A percentile compares a stretch with the other conserved stretches of the same genome.
phyloP scores from a whole-genome alignment of 2,113 vertebrate species.

The Irena cyanogastra region DNA sequence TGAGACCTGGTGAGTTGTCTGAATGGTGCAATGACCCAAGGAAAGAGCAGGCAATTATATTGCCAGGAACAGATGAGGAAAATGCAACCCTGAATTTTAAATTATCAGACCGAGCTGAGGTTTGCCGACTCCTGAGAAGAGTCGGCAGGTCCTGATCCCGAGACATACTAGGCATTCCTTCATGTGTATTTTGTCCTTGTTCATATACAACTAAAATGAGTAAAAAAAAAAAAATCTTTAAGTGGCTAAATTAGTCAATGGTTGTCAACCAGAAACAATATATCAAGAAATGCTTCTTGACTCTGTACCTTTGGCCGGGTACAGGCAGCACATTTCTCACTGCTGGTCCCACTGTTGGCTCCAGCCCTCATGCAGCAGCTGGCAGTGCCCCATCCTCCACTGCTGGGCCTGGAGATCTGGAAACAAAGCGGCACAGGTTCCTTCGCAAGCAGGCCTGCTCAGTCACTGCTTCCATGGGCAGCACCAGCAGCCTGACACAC shows the following conservation, averaged over 20 bases:
- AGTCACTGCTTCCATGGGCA: not conserved
- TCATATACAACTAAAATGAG: not conserved
- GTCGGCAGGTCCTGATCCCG: accelerated
- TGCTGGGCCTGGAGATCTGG: not conserved
- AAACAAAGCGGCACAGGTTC: not conserved
- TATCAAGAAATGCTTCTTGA: not conserved
- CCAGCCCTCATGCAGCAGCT: not conserved
- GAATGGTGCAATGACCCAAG: not conserved
- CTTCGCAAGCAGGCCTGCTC: not conserved
- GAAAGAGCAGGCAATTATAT: not conserved
- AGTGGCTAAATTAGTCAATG: not conserved
- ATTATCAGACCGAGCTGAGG: not conserved
- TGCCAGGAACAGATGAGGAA: not conserved
- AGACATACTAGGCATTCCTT: not conserved
- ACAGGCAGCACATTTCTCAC: not conserved
- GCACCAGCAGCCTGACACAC: not conserved
- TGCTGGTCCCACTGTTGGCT: not conserved
- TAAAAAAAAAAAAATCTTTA: not conserved
- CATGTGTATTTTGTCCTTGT: not conserved
- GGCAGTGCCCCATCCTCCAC: accelerated
- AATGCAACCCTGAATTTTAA: not conserved
- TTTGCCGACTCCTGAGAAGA: not conserved
- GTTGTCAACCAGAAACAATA: not conserved
- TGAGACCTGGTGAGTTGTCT: not conserved
- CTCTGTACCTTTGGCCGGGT: not conserved